phyloP scores from a whole-genome alignment of 2,888 invertebrate species.

The Drosophila ezoana region DNA sequence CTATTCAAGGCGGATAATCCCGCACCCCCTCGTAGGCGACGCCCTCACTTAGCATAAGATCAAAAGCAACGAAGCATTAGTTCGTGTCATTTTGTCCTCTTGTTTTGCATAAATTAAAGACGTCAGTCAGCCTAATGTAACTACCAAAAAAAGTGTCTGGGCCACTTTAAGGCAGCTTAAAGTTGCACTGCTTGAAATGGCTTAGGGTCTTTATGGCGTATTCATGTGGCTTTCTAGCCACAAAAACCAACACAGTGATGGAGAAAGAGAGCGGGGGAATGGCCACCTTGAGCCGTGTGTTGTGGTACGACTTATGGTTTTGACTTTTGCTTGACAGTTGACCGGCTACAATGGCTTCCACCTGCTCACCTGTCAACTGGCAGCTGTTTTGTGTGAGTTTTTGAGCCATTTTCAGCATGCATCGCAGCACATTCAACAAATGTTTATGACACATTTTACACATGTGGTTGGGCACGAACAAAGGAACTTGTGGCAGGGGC shows the following conservation, averaged over 20 bases:
- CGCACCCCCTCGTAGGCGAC: neutral
- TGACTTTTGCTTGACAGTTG: constrained; percentile 57
- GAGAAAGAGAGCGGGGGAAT: neutral
- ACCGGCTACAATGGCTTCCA: constrained; percentile 9
- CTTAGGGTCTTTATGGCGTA: constrained; percentile 32
- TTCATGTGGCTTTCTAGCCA: constrained; percentile 37
- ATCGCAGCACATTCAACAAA: constrained; percentile 46
- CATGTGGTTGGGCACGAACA: constrained; percentile 64
- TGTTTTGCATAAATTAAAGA: constrained; percentile 55
- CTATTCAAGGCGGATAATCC: constrained; percentile 34
- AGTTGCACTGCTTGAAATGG: constrained; percentile 38
- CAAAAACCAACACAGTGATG: constrained; percentile 32
- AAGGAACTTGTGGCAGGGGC: neutral
- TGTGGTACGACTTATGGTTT: constrained; percentile 68
- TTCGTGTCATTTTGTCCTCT: constrained; percentile 37
- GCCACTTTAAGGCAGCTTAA: constrained; percentile 35
- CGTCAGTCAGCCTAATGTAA: constrained; percentile 30
- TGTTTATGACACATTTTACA: constrained; percentile 74
- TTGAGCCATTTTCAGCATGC: constrained; percentile 42
- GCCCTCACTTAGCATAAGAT: constrained; percentile 41
- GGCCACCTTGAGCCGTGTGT: constrained; percentile 53
- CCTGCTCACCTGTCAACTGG: constrained; percentile 12
- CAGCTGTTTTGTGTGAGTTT: constrained; percentile 39
- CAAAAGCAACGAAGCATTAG: constrained; percentile 56
- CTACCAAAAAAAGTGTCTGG: constrained; percentile 23